Base-by-base conservation (phyloP, 2,888 invertebrate genomes). In the Salpingus planirostris region DNA sequence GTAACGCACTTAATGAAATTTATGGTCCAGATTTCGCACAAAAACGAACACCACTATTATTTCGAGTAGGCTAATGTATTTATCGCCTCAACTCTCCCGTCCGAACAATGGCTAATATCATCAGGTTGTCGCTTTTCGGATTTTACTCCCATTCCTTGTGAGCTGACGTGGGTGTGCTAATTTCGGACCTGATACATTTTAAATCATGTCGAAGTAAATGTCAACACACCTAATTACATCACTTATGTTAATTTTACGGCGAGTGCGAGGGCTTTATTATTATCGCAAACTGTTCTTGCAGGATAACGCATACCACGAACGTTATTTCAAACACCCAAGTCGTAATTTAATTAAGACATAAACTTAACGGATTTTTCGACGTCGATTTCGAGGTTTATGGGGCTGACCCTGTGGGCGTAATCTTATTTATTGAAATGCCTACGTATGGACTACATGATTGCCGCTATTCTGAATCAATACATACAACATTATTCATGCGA, bases 1-100 rank as follows among this genome's bases (percentile, higher is more conserved):
- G 60, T 62, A 62, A 62, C 55, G 60, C 59, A 62, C 59, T 59
- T 59, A 59, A 60, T 57, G 58, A 57, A 59, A 62, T 60, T 62
- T 62, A 62, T 61, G 51, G 56, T 50, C 52, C 47, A 55, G 58
- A 59, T 58, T 59, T 57, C 53, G 49, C 50, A 48, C 52, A 8
- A 52, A 55, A 52, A 55, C 55, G 53, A 56, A 55, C 5, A 18
- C n/a, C n/a, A n/a, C n/a, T n/a, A n/a, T n/a, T n/a, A 49, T 49
- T 48, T 47, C 43, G 52, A 51, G 57, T 57, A 52, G 55, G 54
- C 50, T 60, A 59, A 60, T 60, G 57, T 62, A 60, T 60, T 62
- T 62, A 60, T 60, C 59, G 50, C 55, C 57, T 50, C n/a, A n/a
- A n/a, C n/a, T n/a, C n/a, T n/a, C n/a, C n/a, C 45, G 40, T 42